A percentile compares a stretch with the other conserved stretches of the same genome.
Conservation (phyloP, 2,888 invertebrate species). For the Pteria penguin region DNA sequence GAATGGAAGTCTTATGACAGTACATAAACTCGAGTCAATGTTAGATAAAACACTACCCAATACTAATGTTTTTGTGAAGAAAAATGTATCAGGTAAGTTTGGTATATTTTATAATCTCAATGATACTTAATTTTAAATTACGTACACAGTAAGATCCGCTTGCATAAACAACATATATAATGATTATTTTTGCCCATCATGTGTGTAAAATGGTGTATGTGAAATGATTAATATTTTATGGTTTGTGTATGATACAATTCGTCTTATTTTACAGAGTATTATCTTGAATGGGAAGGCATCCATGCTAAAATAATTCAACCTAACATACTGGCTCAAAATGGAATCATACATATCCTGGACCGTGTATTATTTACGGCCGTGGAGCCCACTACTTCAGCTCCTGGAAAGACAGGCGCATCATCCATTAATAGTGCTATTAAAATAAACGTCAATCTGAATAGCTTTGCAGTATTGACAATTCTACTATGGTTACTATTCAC, state of each 20-base stretch:
- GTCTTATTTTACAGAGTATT: constrained; percentile 55
- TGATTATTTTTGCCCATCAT: neutral
- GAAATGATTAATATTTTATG: too few relatives aligned
- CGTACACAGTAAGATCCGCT: too few relatives aligned
- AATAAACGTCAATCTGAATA: too few relatives aligned
- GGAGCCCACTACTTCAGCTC: constrained; percentile 48
- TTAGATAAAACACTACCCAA: neutral
- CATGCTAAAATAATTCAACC: constrained; percentile 58
- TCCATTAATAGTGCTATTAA: too few relatives aligned
- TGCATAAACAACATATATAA: too few relatives aligned
- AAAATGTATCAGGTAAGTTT: too few relatives aligned
- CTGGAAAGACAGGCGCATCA: constrained; percentile 8
- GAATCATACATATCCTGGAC: constrained; percentile 70
- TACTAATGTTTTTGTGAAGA: neutral
- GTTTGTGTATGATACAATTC: neutral
- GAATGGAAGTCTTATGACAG: constrained; percentile 39
- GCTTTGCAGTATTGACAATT: too few relatives aligned
- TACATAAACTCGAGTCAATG: neutral
- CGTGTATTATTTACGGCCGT: constrained; percentile 60
- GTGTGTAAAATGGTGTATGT: neutral
- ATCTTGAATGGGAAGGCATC: constrained; percentile 60
- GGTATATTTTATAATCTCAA: too few relatives aligned
- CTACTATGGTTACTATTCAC: too few relatives aligned
- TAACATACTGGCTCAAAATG: constrained; percentile 69
- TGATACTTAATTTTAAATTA: too few relatives aligned